Base-by-base conservation (phyloP, 2,888 invertebrate species). In the Luperina nickerlii region DNA sequence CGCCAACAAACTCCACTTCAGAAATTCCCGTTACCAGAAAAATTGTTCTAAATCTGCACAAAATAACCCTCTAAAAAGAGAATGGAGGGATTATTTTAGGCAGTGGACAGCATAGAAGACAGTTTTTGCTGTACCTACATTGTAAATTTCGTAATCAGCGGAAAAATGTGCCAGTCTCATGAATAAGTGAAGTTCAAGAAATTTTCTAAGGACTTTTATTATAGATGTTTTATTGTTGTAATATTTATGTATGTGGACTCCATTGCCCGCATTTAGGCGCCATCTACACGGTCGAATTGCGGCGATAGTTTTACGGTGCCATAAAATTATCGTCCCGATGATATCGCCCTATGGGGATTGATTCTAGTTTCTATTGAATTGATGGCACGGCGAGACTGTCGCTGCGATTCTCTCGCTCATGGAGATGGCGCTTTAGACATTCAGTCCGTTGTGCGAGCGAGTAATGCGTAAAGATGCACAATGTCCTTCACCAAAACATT, bases 401-500 rank as follows among this genome's bases (percentile, higher is more conserved):
- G 20, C 24, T 24, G 57, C 11, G 4, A 57, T n/a, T n/a, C 57
- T n/a, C 24, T 57, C 57, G 4, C n/a, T 57, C 57, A 11, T 57
- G 3, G 11, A 57, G 24, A 57, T 57, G 57, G 11, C 9, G 24
- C 24, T 24, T 57, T 24, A 57, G 57, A 57, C 9, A 24, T 70
- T 38, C 6, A 0, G 9, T n/a, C n/a, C 18, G n/a, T n/a, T 71
- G 57, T n/a, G n/a, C 38, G 24, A 6, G 38, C 18, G 6, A 11
- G 20, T 76, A 54, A 66, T 20, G 15, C 45, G 20, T 57, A 63
- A 51, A 76, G 51, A 27, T 20, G 7, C 54, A 20, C 8, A 0
- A 0, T 51, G 32, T 65, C 38, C 65, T 78, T 78, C 70, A 65
- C 63, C 57, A 45, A 1, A 65, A 32, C n/a, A 54, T 77, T 51